A percentile compares a stretch with the other conserved stretches of the same genome.
Evolutionary conservation across 2,888 invertebrate species (phyloP).

Genomic region (Diplazon laetatorius): DNA sequence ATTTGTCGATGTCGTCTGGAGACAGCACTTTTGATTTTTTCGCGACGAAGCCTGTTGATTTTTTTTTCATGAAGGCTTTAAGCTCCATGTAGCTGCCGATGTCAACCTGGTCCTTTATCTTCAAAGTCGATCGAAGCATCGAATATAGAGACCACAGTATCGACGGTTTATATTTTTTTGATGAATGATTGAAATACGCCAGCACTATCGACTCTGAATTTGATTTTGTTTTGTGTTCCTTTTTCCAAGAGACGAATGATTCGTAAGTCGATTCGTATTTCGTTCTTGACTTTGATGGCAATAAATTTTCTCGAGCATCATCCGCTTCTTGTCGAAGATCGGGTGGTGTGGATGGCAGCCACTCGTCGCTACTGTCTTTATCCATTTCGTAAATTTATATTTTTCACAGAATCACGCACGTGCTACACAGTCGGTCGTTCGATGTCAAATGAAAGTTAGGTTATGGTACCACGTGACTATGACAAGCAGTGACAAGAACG

Average conservation of each 20-base stretch:
- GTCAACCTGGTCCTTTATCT: constrained; percentile 48
- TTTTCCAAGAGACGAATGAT: constrained; percentile 49
- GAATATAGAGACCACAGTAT: constrained; percentile 63
- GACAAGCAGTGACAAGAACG: too few species aligned
- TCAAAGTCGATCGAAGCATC: constrained; percentile 59
- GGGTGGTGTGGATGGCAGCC: too few species aligned
- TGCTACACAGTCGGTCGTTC: too few species aligned
- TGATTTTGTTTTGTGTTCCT: constrained; percentile 26
- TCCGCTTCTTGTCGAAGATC: too few species aligned
- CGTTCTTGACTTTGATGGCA: constrained; percentile 1
- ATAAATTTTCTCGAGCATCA: neutral
- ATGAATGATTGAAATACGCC: constrained; percentile 61
- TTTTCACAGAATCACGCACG: too few species aligned
- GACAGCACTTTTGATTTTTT: constrained; percentile 70
- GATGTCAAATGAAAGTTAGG: too few species aligned
- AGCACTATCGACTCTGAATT: constrained; percentile 56
- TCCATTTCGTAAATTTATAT: too few species aligned
- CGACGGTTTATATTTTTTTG: constrained; percentile 55
- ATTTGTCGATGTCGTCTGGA: constrained; percentile 65
- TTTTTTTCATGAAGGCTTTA: constrained; percentile 67
- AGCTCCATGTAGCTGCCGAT: constrained; percentile 52
- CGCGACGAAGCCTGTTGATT: constrained; percentile 64
- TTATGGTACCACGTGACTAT: too few species aligned
- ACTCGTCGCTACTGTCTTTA: too few species aligned
- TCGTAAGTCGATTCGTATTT: constrained; percentile 39